Conservation (phyloP, 2,888 invertebrate genomes). For the Hydroisotoma schaefferi region DNA sequence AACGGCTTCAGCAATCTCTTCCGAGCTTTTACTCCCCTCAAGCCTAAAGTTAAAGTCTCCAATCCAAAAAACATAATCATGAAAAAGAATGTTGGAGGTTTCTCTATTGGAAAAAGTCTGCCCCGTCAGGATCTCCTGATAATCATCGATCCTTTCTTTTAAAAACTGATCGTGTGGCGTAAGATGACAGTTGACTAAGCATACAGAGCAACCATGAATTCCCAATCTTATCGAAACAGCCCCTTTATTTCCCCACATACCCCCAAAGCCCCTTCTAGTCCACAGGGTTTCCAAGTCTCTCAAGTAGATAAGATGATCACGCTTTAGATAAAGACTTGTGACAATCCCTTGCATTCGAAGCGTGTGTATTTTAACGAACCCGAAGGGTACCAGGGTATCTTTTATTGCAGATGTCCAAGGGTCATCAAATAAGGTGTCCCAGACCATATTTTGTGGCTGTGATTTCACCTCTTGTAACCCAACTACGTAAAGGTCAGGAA, state of each 20-base stretch:
- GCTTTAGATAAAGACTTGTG: constrained; percentile 70
- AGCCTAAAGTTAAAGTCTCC: constrained; percentile 86
- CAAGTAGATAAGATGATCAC: constrained; percentile 75
- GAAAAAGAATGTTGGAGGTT: constrained; percentile 79
- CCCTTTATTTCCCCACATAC: constrained; percentile 96
- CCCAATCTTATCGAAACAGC: constrained; percentile 83
- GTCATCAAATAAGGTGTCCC: constrained; percentile 76
- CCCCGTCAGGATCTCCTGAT: constrained; percentile 76
- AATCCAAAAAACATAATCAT: constrained; percentile 93
- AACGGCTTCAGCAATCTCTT: constrained; percentile 65
- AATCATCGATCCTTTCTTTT: constrained; percentile 81
- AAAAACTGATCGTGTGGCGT: constrained; percentile 83
- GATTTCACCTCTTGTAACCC: constrained; percentile 87
- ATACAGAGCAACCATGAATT: constrained; percentile 81
- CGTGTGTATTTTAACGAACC: constrained; percentile 67
- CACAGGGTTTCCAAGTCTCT: constrained; percentile 81
- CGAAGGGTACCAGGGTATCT: constrained; percentile 42
- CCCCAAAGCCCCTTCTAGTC: constrained; percentile 84
- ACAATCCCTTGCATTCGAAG: constrained; percentile 80
- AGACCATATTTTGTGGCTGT: constrained; percentile 76
- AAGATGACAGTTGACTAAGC: constrained; percentile 84
- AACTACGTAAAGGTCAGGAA: constrained; percentile 80
- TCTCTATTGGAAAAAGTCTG: constrained; percentile 75
- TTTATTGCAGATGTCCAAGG: constrained; percentile 65
- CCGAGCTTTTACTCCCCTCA: constrained; percentile 61